These are phyloP conservation scores for Pachypeltis micranthus DNA, from an alignment of 1,140 invertebrate species.

Conservation along the genomic window DNA sequence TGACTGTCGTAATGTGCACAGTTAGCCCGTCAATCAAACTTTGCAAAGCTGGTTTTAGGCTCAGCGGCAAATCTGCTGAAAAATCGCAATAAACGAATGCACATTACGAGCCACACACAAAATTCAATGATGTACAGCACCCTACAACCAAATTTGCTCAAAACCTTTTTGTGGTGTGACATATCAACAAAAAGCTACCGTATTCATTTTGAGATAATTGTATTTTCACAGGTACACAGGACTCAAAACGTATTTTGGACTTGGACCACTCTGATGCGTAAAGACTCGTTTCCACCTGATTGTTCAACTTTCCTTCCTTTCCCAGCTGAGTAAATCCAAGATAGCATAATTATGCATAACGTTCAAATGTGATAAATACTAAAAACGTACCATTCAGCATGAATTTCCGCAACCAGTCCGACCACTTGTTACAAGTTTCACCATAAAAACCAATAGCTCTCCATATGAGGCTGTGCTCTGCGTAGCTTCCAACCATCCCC, in stretches of 20 bases:
- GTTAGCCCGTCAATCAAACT: constrained; percentile 61
- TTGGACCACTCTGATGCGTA: no score
- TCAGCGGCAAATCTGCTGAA: constrained; percentile 45
- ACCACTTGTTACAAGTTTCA: constrained; percentile 19
- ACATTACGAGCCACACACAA: neutral
- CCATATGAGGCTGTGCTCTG: constrained; percentile 68
- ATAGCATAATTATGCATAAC: no score
- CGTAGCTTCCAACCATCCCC: constrained; percentile 56
- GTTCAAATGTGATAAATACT: no score
- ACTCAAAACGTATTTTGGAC: no score
- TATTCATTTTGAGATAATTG: no score
- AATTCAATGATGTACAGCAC: neutral
- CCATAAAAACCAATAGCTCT: constrained; percentile 19
- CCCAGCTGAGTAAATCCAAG: no score
- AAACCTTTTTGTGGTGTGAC: no score
- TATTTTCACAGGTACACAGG: no score
- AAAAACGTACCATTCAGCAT: no score
- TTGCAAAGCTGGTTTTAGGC: constrained; percentile 51
- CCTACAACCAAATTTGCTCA: neutral
- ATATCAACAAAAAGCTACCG: no score
- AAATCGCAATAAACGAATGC: constrained; percentile 13
- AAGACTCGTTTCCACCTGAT: no score
- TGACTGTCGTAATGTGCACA: constrained; percentile 55
- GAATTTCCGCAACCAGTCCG: constrained; percentile 14
- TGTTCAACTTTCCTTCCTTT: no score